Conservation (phyloP, 2,797 vertebrate genomes). For the Tenualosa thibaudeaui region DNA sequence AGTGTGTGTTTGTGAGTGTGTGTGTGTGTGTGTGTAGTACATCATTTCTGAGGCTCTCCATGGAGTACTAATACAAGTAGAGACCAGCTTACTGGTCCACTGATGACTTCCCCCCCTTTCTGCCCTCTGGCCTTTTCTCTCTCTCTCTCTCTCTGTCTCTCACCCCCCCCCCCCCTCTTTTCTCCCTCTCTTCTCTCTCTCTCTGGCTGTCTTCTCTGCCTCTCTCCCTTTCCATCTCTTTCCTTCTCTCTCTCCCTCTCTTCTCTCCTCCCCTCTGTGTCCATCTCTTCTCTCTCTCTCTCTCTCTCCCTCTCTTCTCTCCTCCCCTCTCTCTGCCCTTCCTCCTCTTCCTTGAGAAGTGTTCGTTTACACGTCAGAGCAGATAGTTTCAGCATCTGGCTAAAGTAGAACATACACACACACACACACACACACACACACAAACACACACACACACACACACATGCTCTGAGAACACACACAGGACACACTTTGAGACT, state of each 20-base stretch:
- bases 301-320: conserved; percentile 13
- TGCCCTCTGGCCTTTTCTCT: conserved; percentile 37
- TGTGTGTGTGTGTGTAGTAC: neutral
- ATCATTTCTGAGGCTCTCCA: neutral
- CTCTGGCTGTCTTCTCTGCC: neutral
- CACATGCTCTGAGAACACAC: no score
- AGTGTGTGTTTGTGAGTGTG: conserved; percentile 13
- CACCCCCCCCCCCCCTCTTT: conserved; percentile 27
- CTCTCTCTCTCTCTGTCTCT: conserved; percentile 28
- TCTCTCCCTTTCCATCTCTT: conserved; percentile 1
- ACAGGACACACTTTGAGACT: no score
- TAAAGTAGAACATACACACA: neutral
- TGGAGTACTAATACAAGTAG: neutral
- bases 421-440: neutral
- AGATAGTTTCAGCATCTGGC: conserved; percentile 2
- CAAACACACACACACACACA: no score
- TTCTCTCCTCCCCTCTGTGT: neutral
- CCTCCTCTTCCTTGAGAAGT: neutral
- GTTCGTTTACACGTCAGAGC: neutral
- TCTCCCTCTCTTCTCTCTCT: conserved; percentile 11
- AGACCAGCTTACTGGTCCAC: no score
- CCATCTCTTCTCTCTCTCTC: neutral
- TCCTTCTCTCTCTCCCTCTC: conserved; percentile 11
- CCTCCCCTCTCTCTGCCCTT: neutral
- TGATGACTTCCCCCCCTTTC: conserved; percentile 31